Evolutionary conservation across 2,797 vertebrate species (phyloP), one percentile per base, ranked within the genome.

Genomic region (Perodicticus potto): DNA sequence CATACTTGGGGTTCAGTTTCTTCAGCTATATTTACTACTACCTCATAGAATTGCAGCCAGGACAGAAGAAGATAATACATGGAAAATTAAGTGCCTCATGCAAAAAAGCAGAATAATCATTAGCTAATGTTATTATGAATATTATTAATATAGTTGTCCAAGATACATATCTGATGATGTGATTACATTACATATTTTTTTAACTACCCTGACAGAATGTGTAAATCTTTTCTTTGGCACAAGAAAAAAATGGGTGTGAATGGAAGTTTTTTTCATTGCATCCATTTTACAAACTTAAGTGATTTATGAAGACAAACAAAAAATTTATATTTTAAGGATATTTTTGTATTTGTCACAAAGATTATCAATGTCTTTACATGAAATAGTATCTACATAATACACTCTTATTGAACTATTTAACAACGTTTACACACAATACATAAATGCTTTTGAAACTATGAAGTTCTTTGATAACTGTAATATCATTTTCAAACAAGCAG

Each of bases 371-470:
- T 57, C 93, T 95, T 93, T 94, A 96, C 72, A 93, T 77, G 86
- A 94, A 91, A 85, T 70, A 94, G 3, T 45, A 97, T 94, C 82
- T 67, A 65, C 32, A 95, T 88, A 94, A 95, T 88, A 94, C 84
- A 93, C 57, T 94, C 70, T 96, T 97, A 98, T 97, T 83, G 80
- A 96, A 96, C 57, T 88, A 89, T 91, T 97, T 97, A 97, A 98
- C 98, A 98, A 95, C 95, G 96, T 97, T 98, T 98, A 96, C 97
- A 98, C 86, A 98, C 86, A 98, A 91, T 92, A 95, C 91, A 93
- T 87, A 95, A 59, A 91, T 86, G 86, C 86, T 94, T 97, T 72
- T 92, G 82, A 80, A 95, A 96, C 95, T 73, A 91, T 43, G 16
- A 95, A 96, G n/a, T 91, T 95, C 49, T 87, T 57, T 97, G 92